These are phyloP conservation scores for Scortum barcoo DNA, from an alignment of 2,113 vertebrate genomes.

Conservation along the genomic window DNA sequence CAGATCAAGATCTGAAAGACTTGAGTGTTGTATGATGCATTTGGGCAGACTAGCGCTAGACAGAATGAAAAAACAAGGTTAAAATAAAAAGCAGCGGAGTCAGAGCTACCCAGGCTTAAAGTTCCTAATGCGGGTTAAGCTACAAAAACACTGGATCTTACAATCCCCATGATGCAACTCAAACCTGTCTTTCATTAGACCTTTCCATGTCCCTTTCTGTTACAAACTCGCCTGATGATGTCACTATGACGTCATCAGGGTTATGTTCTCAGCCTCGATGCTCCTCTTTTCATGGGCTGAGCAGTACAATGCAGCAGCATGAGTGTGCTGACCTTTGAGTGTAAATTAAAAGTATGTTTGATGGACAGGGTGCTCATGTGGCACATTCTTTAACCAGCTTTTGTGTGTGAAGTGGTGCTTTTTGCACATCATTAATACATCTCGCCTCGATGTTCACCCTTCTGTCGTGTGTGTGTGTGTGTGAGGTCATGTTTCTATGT, in stretches of 20 bases:
- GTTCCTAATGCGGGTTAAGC: neutral
- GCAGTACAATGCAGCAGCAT: neutral
- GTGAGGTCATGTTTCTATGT: neutral
- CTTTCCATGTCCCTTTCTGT: neutral
- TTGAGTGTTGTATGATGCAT: neutral
- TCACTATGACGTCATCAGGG: neutral
- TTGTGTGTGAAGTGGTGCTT: neutral
- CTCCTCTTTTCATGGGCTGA: neutral
- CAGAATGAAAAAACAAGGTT: too few species aligned
- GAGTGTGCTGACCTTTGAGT: neutral
- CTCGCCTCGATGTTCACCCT: neutral
- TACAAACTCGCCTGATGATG: neutral
- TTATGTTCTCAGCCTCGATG: neutral
- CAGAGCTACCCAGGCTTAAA: neutral
- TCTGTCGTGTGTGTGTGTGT: neutral
- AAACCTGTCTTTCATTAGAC: neutral
- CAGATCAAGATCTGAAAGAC: neutral
- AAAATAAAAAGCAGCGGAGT: neutral
- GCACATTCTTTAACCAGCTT: neutral
- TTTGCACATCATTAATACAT: conserved; percentile 5
- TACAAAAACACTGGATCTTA: neutral
- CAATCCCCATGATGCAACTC: neutral
- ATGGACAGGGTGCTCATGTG: neutral
- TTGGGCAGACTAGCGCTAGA: neutral
- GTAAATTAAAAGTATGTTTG: neutral